Evolutionary conservation across 2,113 vertebrate genomes (phyloP).

Genomic region (Hemichromis elongatus): DNA sequence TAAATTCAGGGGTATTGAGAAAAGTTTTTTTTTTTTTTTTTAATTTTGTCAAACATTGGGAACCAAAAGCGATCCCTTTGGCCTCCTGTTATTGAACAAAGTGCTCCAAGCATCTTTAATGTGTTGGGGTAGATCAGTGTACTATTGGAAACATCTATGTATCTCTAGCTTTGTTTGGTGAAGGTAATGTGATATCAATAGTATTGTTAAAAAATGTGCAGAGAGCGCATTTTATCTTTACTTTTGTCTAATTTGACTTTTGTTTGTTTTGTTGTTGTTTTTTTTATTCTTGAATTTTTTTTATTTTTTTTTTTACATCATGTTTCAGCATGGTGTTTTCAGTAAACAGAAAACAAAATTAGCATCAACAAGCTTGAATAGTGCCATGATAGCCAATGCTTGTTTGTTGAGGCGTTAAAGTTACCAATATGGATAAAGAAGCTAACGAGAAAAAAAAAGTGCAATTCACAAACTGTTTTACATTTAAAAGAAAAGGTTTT

Average conservation of each 20-base stretch:
- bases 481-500: conserved; percentile 74
- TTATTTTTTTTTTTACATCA: conserved; percentile 72
- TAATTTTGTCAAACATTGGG: conserved; percentile 66
- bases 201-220: conserved; percentile 82
- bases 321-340: conserved; percentile 84
- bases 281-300: conserved; percentile 50
- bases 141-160: conserved; percentile 55
- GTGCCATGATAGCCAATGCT: conserved; percentile 57
- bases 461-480: conserved; percentile 79
- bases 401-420: conserved; percentile 81
- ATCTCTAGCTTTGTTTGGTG: conserved; percentile 72
- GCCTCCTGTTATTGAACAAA: conserved; percentile 73
- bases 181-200: conserved; percentile 80
- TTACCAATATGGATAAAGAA: conserved; percentile 59
- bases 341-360: conserved; percentile 92
- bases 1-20: conserved; percentile 85
- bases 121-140: conserved; percentile 66
- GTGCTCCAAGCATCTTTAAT: conserved; percentile 64
- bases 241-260: conserved; percentile 73
- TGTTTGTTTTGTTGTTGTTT: conserved; percentile 34
- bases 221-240: conserved; percentile 69
- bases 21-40: conserved; percentile 16
- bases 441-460: conserved; percentile 65
- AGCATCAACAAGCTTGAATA: conserved; percentile 77
- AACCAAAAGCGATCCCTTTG: conserved; percentile 78